These are phyloP conservation scores for Naja naja DNA, from an alignment of 2,113 vertebrate species.

Conservation along the genomic window DNA sequence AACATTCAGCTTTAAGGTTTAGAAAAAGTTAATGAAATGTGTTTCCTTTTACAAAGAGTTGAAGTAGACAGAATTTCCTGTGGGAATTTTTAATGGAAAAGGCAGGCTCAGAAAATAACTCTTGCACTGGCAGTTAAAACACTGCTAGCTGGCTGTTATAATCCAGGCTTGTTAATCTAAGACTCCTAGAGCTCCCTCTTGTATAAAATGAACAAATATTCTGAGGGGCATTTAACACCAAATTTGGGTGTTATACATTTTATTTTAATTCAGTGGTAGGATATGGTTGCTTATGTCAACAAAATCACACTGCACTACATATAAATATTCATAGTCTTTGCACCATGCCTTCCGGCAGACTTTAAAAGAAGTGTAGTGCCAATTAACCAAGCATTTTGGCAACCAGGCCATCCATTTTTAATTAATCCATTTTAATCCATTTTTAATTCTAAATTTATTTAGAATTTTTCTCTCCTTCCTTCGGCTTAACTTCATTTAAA, in stretches of 20 bases:
- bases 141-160: background rate
- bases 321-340: background rate
- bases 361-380: conserved; percentile 9
- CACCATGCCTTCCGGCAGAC: conserved; percentile 4
- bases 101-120: background rate
- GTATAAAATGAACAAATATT: background rate
- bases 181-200: background rate
- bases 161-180: background rate
- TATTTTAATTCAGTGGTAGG: background rate
- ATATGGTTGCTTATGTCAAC: background rate
- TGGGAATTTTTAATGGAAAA: conserved; percentile 2
- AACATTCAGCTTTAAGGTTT: background rate
- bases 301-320: background rate
- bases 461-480: background rate
- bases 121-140: background rate
- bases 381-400: background rate
- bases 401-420: conserved; percentile 30
- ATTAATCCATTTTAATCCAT: no score
- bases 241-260: background rate
- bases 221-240: background rate
- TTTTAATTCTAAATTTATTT: background rate
- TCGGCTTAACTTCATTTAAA: background rate
- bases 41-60: conserved; percentile 14
- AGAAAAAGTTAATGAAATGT: background rate
- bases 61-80: background rate